These are phyloP conservation scores for Rhagonycha fulva DNA, from an alignment of 2,888 invertebrate species.

Conservation along the genomic window DNA sequence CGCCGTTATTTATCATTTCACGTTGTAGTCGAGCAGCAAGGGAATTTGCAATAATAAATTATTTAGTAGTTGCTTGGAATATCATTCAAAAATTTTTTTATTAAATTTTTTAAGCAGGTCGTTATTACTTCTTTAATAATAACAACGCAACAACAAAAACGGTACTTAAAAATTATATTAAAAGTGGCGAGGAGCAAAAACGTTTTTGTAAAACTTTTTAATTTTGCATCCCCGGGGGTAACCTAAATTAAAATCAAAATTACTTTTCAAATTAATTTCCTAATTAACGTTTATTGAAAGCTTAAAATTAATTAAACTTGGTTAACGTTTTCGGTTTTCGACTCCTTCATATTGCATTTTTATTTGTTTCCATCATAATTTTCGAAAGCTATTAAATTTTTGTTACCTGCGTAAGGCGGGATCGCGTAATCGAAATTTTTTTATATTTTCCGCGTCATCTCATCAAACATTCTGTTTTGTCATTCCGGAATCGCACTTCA, in stretches of 20 bases:
- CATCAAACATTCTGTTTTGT: background rate
- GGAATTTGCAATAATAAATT: constrained; percentile 3
- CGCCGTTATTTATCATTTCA: constrained; percentile 8
- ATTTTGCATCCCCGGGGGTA: background rate
- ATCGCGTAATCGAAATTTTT: background rate
- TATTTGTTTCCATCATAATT: background rate
- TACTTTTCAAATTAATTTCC: background rate
- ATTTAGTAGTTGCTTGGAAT: background rate
- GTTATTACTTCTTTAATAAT: background rate
- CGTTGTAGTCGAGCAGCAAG: background rate
- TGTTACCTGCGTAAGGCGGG: background rate
- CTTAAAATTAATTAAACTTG: background rate
- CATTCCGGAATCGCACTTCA: background rate
- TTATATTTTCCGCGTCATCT: background rate
- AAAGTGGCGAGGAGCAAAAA: background rate
- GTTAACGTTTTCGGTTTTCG: background rate
- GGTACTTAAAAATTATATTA: background rate
- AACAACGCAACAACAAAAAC: background rate
- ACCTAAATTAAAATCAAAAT: background rate
- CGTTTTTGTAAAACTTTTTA: background rate
- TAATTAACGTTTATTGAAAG: background rate
- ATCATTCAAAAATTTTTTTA: background rate
- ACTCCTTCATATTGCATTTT: background rate
- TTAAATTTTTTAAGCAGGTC: background rate
- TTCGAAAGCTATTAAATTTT: background rate